Evolutionary conservation across 2,888 invertebrate genomes (phyloP).

Genomic region (Dolichopus griseipennis): DNA sequence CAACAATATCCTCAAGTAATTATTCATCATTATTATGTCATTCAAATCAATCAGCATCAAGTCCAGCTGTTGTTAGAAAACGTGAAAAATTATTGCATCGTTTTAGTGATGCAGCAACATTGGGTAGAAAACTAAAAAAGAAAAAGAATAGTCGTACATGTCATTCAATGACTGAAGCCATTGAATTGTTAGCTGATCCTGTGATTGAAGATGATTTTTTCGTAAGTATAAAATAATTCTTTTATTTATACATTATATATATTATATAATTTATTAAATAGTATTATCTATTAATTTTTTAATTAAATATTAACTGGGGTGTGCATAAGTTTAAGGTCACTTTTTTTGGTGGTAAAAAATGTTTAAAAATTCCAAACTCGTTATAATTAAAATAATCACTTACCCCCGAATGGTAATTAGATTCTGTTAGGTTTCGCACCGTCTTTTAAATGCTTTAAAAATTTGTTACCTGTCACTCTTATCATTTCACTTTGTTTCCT

Average conservation of each 20-base stretch:
- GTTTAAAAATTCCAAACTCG: no score
- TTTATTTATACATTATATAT: not conserved
- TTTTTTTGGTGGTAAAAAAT: no score
- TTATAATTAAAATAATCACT: no score
- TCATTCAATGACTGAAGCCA: constrained; percentile 43
- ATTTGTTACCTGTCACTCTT: no score
- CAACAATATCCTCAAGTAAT: constrained; percentile 25
- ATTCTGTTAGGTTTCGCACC: no score
- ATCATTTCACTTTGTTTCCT: no score
- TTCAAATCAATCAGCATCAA: constrained; percentile 31
- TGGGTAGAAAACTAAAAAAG: constrained; percentile 41
- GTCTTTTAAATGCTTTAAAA: no score
- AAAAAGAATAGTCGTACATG: constrained; percentile 42
- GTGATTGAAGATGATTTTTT: constrained; percentile 44
- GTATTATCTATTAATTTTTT: no score
- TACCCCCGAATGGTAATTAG: no score
- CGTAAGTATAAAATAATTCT: constrained; percentile 33
- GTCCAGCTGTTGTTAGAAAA: constrained; percentile 38
- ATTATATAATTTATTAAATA: not conserved
- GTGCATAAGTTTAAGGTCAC: no score
- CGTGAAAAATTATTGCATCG: constrained; percentile 41
- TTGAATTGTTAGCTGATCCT: constrained; percentile 44
- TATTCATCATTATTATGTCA: constrained; percentile 37
- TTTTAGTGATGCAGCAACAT: constrained; percentile 43
- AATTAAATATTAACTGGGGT: no score